Conservation (phyloP, 1,140 invertebrate genomes). For the Scaptomyza montana region DNA sequence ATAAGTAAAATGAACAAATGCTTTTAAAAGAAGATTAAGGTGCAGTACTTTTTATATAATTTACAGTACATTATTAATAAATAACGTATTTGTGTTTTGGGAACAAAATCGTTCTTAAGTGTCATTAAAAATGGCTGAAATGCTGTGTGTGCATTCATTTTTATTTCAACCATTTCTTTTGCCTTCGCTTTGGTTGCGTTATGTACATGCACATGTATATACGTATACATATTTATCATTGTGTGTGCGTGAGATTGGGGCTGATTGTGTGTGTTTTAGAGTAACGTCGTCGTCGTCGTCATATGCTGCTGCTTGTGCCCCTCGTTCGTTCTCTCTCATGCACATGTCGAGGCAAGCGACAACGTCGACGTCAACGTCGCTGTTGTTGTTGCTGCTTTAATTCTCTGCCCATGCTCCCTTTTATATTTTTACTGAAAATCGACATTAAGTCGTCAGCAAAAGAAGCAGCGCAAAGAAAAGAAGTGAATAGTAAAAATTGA, state of each 20-base stretch:
- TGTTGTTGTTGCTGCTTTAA: slow-evolving; percentile 2
- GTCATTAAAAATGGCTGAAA: slow-evolving; percentile 40
- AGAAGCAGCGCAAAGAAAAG: slow-evolving; percentile 9
- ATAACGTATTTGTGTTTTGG: slow-evolving; percentile 22
- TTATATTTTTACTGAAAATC: slow-evolving; percentile 46
- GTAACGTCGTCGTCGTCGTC: slow-evolving; percentile 55
- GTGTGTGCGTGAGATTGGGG: slow-evolving; percentile 40
- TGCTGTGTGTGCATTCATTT: slow-evolving; percentile 56
- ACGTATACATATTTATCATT: slow-evolving; percentile 43
- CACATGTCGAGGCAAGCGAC: slow-evolving; percentile 40
- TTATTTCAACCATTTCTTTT: slow-evolving; percentile 51
- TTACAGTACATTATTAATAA: slow-evolving; percentile 51
- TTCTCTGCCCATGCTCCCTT: slow-evolving; percentile 42
- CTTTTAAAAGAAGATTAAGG: background rate
- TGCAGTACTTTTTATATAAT: slow-evolving; percentile 2
- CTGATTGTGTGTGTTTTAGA: slow-evolving; percentile 36
- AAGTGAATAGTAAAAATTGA: slow-evolving; percentile 18
- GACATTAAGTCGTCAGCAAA: slow-evolving; percentile 31
- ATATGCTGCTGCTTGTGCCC: slow-evolving; percentile 57
- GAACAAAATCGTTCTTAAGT: slow-evolving; percentile 26
- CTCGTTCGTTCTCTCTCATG: slow-evolving; percentile 71
- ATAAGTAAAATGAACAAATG: slow-evolving; percentile 34
- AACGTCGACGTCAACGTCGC: slow-evolving; percentile 26
- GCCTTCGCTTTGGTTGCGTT: slow-evolving; percentile 55
- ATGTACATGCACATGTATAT: slow-evolving; percentile 45